Conservation (phyloP, 2,113 vertebrate genomes). For the Vulpes vulpes region DNA sequence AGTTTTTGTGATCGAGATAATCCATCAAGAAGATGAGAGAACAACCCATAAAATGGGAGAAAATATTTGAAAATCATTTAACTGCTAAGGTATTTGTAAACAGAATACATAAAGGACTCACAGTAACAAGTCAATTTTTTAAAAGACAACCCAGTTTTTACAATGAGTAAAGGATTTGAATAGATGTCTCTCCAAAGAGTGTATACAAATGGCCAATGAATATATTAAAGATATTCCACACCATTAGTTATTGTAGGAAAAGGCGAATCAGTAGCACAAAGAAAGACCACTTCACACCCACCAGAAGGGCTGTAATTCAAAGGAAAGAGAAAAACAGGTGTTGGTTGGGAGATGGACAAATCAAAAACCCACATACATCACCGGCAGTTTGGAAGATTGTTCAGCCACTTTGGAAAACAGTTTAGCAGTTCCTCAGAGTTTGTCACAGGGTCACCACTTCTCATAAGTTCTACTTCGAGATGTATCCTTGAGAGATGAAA, state of each 20-base stretch:
- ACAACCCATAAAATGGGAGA: background rate
- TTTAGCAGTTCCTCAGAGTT: background rate
- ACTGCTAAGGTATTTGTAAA: background rate
- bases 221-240: background rate
- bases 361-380: background rate
- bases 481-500: background rate
- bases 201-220: background rate
- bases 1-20: background rate
- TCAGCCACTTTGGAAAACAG: background rate
- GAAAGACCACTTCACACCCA: background rate
- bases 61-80: background rate
- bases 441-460: background rate
- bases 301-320: background rate
- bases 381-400: background rate
- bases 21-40: background rate
- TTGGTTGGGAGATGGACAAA: background rate
- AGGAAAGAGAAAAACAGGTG: background rate
- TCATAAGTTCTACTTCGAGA: background rate
- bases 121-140: background rate
- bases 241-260: background rate
- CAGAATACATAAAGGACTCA: background rate
- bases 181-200: background rate
- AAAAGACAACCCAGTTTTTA: background rate
- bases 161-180: background rate
- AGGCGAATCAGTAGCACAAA: background rate